Conservation (phyloP, 2,888 invertebrate species). For the Margaritifera margaritifera region DNA sequence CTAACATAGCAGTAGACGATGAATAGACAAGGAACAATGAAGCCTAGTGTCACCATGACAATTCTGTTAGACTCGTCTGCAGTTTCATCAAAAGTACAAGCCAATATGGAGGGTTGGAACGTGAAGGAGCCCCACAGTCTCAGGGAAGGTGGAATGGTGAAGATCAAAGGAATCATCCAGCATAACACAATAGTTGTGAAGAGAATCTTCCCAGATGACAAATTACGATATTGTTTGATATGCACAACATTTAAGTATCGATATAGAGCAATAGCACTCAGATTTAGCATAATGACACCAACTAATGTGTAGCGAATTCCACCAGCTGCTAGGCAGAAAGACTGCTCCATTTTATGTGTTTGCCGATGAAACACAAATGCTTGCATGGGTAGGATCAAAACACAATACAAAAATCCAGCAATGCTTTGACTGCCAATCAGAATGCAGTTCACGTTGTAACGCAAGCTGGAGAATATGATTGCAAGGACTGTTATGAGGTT, state of each 20-base stretch:
- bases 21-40: conserved; percentile 58
- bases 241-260: conserved; percentile 57
- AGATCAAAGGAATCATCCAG: conserved; percentile 53
- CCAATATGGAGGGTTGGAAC: conserved; percentile 53
- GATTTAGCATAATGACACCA: conserved; percentile 55
- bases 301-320: conserved; percentile 55
- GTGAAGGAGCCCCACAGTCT: conserved; percentile 54
- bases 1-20: conserved; percentile 59
- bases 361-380: conserved; percentile 53
- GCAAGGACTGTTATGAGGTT: conserved; percentile 61
- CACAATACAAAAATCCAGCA: conserved; percentile 57
- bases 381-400: conserved; percentile 56
- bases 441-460: conserved; percentile 61
- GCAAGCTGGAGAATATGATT: conserved; percentile 57
- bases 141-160: conserved; percentile 52
- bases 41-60: conserved; percentile 54
- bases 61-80: conserved; percentile 57
- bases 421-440: conserved; percentile 61
- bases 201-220: conserved; percentile 43
- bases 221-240: conserved; percentile 47
- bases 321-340: conserved; percentile 50
- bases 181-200: conserved; percentile 43
- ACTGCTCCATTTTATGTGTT: conserved; percentile 33
- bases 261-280: conserved; percentile 58
- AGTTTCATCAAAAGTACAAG: conserved; percentile 54